Conservation (phyloP, 2,888 invertebrate genomes). For the Conomelus anceps region DNA sequence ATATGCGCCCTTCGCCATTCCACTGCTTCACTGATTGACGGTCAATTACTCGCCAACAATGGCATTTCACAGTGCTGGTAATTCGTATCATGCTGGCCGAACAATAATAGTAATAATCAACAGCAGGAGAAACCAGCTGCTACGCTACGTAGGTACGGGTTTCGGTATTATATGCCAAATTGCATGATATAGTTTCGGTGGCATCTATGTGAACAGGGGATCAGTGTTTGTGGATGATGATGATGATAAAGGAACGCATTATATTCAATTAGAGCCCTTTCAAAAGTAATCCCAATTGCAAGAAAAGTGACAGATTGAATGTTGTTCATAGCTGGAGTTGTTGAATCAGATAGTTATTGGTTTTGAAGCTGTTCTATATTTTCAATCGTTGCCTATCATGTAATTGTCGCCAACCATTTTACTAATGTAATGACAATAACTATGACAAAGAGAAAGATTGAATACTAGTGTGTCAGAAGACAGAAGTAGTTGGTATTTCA, state of each 20-base stretch:
- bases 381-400: too few relatives aligned
- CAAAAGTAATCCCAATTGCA: neutral
- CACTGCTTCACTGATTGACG: neutral
- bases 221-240: neutral
- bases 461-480: too few relatives aligned
- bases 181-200: neutral
- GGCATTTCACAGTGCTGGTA: neutral
- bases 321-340: neutral
- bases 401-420: too few relatives aligned
- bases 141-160: neutral
- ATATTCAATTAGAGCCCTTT: neutral
- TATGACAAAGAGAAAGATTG: too few relatives aligned
- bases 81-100: neutral
- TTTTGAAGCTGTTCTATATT: too few relatives aligned
- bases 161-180: neutral
- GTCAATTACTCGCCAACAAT: neutral
- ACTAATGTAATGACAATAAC: too few relatives aligned
- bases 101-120: neutral
- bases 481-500: too few relatives aligned
- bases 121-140: neutral
- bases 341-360: too few relatives aligned
- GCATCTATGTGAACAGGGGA: neutral
- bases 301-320: neutral
- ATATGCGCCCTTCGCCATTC: neutral
- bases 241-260: neutral